These are phyloP conservation scores for Cheilosia impressa DNA, from an alignment of 2,888 invertebrate species.

Conservation along the genomic window DNA sequence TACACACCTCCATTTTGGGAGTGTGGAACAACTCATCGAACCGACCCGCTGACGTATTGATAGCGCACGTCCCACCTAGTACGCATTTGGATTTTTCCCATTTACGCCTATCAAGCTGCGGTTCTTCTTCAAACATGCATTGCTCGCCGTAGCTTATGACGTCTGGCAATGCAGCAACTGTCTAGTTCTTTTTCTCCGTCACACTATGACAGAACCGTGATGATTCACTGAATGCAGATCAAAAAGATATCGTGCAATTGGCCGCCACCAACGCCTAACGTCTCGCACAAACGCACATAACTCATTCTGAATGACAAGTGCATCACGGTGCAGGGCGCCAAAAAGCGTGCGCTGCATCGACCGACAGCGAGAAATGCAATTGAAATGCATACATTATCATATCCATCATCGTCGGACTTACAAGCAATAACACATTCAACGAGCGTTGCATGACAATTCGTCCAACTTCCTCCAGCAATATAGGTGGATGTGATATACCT, in stretches of 20 bases:
- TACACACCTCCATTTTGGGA: slow-evolving; percentile 56
- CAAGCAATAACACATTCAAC: slow-evolving; percentile 70
- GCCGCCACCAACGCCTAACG: slow-evolving; percentile 34
- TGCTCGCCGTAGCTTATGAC: slow-evolving; percentile 46
- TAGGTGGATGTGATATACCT: not conserved
- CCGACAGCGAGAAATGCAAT: slow-evolving; percentile 55
- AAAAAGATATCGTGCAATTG: slow-evolving; percentile 44
- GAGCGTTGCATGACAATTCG: slow-evolving; percentile 63
- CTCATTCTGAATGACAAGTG: slow-evolving; percentile 70
- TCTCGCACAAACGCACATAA: slow-evolving; percentile 66
- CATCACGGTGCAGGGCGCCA: slow-evolving; percentile 58
- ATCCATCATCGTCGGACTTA: slow-evolving; percentile 72
- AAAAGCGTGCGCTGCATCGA: slow-evolving; percentile 60
- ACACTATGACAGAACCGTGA: slow-evolving; percentile 4
- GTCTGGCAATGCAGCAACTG: slow-evolving; percentile 45
- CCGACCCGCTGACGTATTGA: slow-evolving; percentile 49
- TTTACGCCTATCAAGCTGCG: slow-evolving; percentile 19
- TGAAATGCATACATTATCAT: slow-evolving; percentile 68
- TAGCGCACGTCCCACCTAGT: slow-evolving; percentile 39
- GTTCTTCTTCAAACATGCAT: slow-evolving; percentile 2
- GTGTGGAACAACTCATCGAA: slow-evolving; percentile 35
- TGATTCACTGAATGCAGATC: slow-evolving; percentile 69
- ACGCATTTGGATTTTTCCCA: slow-evolving; percentile 59
- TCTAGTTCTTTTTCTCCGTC: slow-evolving; percentile 17
- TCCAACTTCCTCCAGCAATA: slow-evolving; percentile 52